Percentiles rank a stretch among this genome's conserved stretches.
phyloP scores from a whole-genome alignment of 2,888 invertebrate genomes.

The Caenorhabditis doughertyi region DNA sequence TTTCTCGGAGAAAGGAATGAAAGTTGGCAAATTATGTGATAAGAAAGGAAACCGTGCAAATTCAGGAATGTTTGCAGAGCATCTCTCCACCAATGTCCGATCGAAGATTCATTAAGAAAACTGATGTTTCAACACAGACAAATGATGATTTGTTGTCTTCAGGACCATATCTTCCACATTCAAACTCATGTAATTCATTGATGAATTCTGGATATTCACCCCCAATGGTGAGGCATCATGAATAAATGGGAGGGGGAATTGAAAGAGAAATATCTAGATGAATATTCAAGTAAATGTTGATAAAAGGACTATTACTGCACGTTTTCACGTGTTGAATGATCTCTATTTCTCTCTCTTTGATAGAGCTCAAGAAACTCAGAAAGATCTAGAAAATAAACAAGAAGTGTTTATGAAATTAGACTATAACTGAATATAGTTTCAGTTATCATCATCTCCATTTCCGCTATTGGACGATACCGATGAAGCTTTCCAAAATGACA shows the following conservation, averaged over 20 bases:
- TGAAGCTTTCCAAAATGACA: slow-evolving; percentile 35
- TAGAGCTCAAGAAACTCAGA: too few species aligned
- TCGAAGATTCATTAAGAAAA: slow-evolving; percentile 48
- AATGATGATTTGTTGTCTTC: slow-evolving; percentile 51
- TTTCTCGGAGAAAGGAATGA: slow-evolving; percentile 28
- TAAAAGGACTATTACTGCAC: too few species aligned
- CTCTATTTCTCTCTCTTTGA: too few species aligned
- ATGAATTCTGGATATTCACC: slow-evolving; percentile 68
- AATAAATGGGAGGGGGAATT: too few species aligned
- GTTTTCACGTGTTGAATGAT: too few species aligned
- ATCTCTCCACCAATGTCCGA: slow-evolving; percentile 63
- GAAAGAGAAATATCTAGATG: too few species aligned
- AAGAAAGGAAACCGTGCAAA: slow-evolving; percentile 33
- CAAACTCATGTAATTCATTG: slow-evolving; percentile 64
- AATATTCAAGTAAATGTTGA: too few species aligned
- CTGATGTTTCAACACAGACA: slow-evolving; percentile 68
- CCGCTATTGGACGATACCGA: slow-evolving; percentile 40
- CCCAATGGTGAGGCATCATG: slow-evolving; percentile 48
- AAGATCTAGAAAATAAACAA: neutral
- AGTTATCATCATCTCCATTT: slow-evolving; percentile 44
- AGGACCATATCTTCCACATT: slow-evolving; percentile 53
- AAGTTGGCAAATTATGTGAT: slow-evolving; percentile 22
- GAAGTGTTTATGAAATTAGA: neutral
- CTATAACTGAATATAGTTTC: slow-evolving; percentile 10
- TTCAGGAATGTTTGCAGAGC: slow-evolving; percentile 47